phyloP scores from a whole-genome alignment of 2,888 invertebrate species.

The Nasonia oneida region DNA sequence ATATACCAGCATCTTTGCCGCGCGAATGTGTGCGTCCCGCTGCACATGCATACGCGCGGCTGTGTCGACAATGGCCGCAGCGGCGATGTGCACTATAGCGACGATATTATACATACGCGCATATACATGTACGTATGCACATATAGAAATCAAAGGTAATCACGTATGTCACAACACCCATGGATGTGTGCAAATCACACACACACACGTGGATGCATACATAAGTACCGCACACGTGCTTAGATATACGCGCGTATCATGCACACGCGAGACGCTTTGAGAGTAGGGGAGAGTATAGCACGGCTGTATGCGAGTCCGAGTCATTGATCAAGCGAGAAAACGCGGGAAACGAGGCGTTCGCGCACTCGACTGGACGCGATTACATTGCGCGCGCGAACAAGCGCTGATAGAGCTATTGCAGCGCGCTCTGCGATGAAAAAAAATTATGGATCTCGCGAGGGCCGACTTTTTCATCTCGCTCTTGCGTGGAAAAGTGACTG shows the following conservation, averaged over 20 bases:
- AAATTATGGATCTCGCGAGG: slow-evolving; percentile 33
- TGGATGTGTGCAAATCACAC: background rate
- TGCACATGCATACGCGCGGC: slow-evolving; percentile 9
- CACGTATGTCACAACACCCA: slow-evolving; percentile 75
- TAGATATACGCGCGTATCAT: background rate
- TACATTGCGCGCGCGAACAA: background rate
- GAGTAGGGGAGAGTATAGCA: background rate
- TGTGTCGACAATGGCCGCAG: slow-evolving; percentile 64
- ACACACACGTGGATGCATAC: slow-evolving; percentile 9
- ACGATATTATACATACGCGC: slow-evolving; percentile 14
- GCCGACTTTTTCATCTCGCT: background rate
- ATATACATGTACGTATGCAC: background rate
- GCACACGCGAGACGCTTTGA: background rate
- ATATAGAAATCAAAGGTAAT: slow-evolving; percentile 76
- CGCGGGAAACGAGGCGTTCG: slow-evolving; percentile 48
- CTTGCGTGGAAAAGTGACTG: slow-evolving; percentile 38
- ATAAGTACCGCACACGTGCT: background rate
- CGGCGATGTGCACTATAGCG: slow-evolving; percentile 48
- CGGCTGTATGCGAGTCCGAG: slow-evolving; percentile 4
- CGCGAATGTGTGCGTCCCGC: background rate
- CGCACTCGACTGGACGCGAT: slow-evolving; percentile 18
- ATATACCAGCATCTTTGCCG: background rate
- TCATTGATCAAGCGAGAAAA: slow-evolving; percentile 56
- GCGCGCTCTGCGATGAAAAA: slow-evolving; percentile 1
- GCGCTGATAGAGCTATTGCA: slow-evolving; percentile 38